Conservation (phyloP, 2,888 invertebrate species). For the Volucella zonaria region DNA sequence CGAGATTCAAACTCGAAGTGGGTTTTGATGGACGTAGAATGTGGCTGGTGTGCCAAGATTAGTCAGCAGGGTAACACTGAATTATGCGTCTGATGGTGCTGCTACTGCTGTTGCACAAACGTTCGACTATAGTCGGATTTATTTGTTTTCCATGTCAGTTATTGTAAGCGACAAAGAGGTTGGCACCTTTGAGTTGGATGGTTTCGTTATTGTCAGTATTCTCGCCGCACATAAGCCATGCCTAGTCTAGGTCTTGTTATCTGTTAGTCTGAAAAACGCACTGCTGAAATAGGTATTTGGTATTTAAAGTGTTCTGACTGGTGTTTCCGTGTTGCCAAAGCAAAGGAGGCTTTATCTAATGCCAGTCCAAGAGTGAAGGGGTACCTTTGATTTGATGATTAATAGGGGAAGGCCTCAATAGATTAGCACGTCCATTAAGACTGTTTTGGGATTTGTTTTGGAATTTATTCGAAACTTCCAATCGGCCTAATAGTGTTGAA, state of each 20-base stretch:
- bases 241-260: constrained; percentile 32
- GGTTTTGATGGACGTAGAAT: constrained; percentile 64
- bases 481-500: not conserved
- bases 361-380: not conserved
- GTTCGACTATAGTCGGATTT: constrained; percentile 28
- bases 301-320: constrained; percentile 6
- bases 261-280: constrained; percentile 47
- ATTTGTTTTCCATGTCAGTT: constrained; percentile 61
- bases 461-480: constrained; percentile 54
- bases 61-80: constrained; percentile 22
- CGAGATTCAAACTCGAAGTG: constrained; percentile 15
- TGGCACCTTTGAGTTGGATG: not conserved
- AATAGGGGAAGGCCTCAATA: constrained; percentile 61
- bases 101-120: constrained; percentile 13
- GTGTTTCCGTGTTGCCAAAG: constrained; percentile 51
- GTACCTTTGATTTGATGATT: constrained; percentile 67
- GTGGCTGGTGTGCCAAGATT: constrained; percentile 56
- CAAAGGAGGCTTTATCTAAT: not conserved
- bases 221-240: constrained; percentile 23
- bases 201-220: constrained; percentile 54
- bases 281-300: constrained; percentile 18
- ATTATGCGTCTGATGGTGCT: constrained; percentile 42
- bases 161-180: constrained; percentile 37
- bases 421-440: constrained; percentile 71
- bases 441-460: constrained; percentile 64